A percentile compares a stretch with the other conserved stretches of the same genome.
Conservation (phyloP, 2,797 vertebrate species). For the Cyprinodon diabolis region DNA sequence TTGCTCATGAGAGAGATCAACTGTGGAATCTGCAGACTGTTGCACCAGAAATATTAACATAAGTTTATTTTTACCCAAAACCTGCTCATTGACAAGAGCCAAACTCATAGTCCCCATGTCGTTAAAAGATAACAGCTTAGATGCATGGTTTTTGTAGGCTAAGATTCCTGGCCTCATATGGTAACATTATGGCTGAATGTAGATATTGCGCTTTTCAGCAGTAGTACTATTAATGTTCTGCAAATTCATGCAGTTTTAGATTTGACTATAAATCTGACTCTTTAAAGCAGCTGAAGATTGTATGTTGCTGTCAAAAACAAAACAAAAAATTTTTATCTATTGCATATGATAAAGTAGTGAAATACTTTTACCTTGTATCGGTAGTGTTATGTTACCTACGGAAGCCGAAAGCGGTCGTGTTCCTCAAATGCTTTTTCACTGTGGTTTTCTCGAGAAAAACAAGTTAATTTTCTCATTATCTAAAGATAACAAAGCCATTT, state of each 20-base stretch:
- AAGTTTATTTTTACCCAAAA: not conserved
- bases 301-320: not conserved
- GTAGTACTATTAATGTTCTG: not conserved
- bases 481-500: too few species aligned
- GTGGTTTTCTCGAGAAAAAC: too few species aligned
- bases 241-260: not conserved
- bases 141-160: too few species aligned
- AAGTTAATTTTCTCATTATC: too few species aligned
- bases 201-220: not conserved
- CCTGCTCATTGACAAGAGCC: not conserved
- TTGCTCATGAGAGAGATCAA: not conserved
- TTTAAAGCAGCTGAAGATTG: not conserved
- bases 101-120: not conserved
- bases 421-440: too few species aligned
- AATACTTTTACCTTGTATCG: too few species aligned
- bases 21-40: slow-evolving; percentile 22
- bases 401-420: too few species aligned
- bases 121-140: not conserved
- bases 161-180: too few species aligned
- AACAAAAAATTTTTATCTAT: not conserved
- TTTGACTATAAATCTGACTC: not conserved
- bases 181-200: too few species aligned
- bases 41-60: slow-evolving; percentile 35
- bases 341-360: not conserved
- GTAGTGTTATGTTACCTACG: not conserved